Percentiles rank a stretch among this genome's conserved stretches.
Evolutionary conservation across 2,113 vertebrate genomes (phyloP).

Genomic region (Notarius lentiginosus): DNA sequence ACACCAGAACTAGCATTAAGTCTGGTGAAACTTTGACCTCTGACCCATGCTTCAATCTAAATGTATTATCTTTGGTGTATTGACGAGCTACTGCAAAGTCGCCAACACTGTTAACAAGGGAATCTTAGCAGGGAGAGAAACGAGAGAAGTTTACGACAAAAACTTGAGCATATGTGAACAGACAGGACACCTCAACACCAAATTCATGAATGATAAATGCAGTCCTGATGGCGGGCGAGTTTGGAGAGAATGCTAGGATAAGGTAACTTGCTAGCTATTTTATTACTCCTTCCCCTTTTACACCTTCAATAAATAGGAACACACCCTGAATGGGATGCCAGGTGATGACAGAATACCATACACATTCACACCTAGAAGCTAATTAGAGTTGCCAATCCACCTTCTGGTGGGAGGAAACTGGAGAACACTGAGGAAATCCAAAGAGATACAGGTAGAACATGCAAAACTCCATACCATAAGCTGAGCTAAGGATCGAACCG

Average conservation of each 20-base stretch:
- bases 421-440: background rate
- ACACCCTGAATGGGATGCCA: no score
- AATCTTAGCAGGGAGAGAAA: background rate
- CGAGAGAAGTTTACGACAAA: background rate
- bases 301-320: no score
- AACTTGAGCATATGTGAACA: background rate
- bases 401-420: background rate
- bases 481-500: background rate
- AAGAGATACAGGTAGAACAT: background rate
- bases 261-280: background rate
- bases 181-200: background rate
- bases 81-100: slow-evolving; percentile 60
- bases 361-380: background rate
- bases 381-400: background rate
- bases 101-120: background rate
- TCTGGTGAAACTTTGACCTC: slow-evolving; percentile 5
- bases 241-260: background rate
- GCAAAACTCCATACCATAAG: background rate
- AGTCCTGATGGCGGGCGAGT: background rate
- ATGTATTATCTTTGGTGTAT: background rate
- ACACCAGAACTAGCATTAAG: slow-evolving; percentile 11
- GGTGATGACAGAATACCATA: background rate
- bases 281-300: background rate
- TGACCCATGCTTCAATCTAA: slow-evolving; percentile 9
- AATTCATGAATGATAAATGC: background rate